A percentile compares a stretch with the other conserved stretches of the same genome.
These are phyloP conservation scores for Protosalanx chinensis DNA, from an alignment of 2,797 vertebrate species.

Conservation along the genomic window DNA sequence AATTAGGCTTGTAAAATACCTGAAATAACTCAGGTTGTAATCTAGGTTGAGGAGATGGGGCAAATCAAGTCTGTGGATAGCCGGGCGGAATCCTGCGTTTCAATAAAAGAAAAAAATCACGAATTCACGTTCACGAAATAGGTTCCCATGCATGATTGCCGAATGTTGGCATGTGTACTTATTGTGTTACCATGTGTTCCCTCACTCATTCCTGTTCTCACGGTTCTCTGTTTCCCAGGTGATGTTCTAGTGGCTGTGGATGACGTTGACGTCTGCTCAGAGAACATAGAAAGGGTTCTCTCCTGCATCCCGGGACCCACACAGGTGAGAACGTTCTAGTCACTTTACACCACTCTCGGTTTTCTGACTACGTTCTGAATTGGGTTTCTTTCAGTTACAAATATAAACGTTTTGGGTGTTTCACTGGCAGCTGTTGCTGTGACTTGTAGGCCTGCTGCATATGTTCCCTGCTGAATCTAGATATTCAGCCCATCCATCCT, in stretches of 20 bases:
- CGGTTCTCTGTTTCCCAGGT: slow-evolving; percentile 69
- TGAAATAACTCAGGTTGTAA: slow-evolving; percentile 52
- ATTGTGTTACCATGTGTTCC: not conserved
- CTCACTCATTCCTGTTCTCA: too few species aligned
- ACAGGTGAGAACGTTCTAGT: slow-evolving; percentile 74
- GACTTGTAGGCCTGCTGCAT: not conserved
- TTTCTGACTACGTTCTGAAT: too few species aligned
- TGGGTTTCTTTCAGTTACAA: not conserved
- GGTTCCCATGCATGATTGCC: too few species aligned
- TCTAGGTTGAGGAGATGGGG: slow-evolving; percentile 36
- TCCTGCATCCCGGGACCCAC: slow-evolving; percentile 92
- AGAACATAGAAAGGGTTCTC: slow-evolving; percentile 94
- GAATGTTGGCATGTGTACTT: too few species aligned
- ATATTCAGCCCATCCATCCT: slow-evolving; percentile 12
- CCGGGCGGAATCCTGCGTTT: slow-evolving; percentile 44
- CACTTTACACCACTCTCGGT: not conserved
- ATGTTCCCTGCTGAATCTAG: slow-evolving; percentile 16
- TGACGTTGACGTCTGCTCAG: slow-evolving; percentile 89
- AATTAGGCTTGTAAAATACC: slow-evolving; percentile 66
- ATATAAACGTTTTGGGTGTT: too few species aligned
- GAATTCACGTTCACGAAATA: too few species aligned
- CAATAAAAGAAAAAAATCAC: too few species aligned
- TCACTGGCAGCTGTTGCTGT: not conserved
- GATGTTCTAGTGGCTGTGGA: slow-evolving; percentile 91
- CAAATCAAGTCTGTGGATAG: slow-evolving; percentile 22